Conservation (phyloP, 2,113 vertebrate genomes). For the Nanger granti region DNA sequence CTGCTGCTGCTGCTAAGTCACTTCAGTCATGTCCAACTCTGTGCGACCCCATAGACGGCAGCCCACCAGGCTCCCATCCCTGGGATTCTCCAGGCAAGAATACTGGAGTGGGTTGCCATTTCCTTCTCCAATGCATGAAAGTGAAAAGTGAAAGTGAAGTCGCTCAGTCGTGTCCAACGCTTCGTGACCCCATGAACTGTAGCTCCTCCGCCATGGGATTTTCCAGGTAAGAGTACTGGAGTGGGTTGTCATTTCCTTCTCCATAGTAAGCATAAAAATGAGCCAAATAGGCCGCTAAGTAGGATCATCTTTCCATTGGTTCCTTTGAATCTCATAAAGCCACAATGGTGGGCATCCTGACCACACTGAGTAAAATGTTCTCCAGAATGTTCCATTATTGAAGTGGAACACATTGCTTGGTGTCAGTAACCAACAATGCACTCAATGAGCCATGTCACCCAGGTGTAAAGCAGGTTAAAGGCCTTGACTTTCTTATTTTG, state of each 20-base stretch:
- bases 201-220: neutral
- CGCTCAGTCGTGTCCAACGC: fast-evolving
- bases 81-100: neutral
- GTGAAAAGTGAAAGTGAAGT: neutral
- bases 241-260: neutral
- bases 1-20: neutral
- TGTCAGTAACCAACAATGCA: neutral
- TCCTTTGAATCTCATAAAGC: neutral
- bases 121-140: neutral
- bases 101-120: neutral
- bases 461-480: neutral
- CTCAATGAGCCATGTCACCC: neutral
- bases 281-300: neutral
- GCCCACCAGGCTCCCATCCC: neutral
- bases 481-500: neutral
- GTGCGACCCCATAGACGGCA: neutral
- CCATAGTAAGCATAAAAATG: neutral
- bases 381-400: neutral
- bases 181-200: neutral
- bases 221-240: neutral
- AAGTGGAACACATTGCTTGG: neutral
- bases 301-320: neutral
- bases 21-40: neutral
- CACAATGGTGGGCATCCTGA: neutral
- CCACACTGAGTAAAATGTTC: neutral